Evolutionary conservation across 2,797 vertebrate genomes (phyloP).

Genomic region (Furcifer pardalis): DNA sequence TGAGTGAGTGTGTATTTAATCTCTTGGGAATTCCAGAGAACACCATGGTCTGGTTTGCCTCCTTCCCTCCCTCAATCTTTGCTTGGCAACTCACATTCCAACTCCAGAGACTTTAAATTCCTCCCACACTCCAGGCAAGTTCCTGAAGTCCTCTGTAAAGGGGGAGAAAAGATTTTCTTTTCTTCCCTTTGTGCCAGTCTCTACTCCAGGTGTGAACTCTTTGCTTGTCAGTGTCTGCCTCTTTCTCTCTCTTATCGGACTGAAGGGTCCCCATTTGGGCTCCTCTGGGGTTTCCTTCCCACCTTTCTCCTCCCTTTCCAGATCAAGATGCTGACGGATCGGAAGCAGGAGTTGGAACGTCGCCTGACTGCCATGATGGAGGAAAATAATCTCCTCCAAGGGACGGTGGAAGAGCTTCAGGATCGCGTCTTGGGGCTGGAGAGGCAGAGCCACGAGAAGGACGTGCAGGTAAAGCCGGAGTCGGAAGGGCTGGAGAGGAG

Average conservation of each 20-base stretch:
- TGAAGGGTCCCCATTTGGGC: neutral
- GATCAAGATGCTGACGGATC: constrained; percentile 96
- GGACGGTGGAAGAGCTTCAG: constrained; percentile 87
- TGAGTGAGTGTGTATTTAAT: constrained; percentile 42
- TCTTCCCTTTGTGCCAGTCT: constrained; percentile 9
- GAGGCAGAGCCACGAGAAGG: constrained; percentile 91
- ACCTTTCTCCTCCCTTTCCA: constrained; percentile 56
- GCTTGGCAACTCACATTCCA: constrained; percentile 80
- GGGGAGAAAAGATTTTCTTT: constrained; percentile 17
- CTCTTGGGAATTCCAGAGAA: constrained; percentile 60
- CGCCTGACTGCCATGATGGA: constrained; percentile 86
- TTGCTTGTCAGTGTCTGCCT: neutral
- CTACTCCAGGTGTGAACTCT: neutral
- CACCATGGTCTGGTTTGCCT: constrained; percentile 22
- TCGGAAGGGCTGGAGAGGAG: neutral
- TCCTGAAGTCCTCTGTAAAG: constrained; percentile 10
- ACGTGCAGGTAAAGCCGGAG: constrained; percentile 94
- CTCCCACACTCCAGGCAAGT: constrained; percentile 52
- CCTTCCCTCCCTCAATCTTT: constrained; percentile 65
- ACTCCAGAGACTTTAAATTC: constrained; percentile 39
- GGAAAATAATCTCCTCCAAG: constrained; percentile 92
- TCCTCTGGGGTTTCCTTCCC: constrained; percentile 24
- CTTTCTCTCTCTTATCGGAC: neutral
- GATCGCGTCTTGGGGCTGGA: constrained; percentile 90
- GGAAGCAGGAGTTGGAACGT: constrained; percentile 91